Conservation (phyloP, 2,113 vertebrate genomes). For the Sander vitreus region DNA sequence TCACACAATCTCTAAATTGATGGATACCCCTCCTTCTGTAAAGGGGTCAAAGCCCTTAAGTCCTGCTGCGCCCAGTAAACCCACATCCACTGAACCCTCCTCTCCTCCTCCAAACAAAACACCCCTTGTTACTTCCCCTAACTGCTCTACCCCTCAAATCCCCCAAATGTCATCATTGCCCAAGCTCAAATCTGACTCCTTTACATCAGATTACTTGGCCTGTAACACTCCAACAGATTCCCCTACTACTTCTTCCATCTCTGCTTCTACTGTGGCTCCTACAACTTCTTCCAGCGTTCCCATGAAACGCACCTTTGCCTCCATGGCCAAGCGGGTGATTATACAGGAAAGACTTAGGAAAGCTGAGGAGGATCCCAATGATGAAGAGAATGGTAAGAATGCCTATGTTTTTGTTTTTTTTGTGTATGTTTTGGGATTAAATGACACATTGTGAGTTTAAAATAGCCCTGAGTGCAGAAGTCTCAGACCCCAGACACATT, state of each 20-base stretch:
- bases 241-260: not conserved
- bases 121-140: slow-evolving; percentile 32
- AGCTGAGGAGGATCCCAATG: slow-evolving; percentile 66
- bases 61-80: not conserved
- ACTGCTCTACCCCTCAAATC: not conserved
- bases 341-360: slow-evolving; percentile 80
- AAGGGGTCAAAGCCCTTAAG: slow-evolving; percentile 8
- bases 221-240: not conserved
- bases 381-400: slow-evolving; percentile 77
- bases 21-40: slow-evolving; percentile 4
- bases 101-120: not conserved
- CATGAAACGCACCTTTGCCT: slow-evolving; percentile 68
- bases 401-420: not conserved
- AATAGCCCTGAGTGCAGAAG: not conserved
- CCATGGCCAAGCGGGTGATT: slow-evolving; percentile 78
- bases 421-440: not conserved
- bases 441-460: slow-evolving; percentile 2
- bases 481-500: not conserved
- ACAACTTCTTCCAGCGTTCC: slow-evolving; percentile 3
- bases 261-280: not conserved
- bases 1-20: not conserved
- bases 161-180: slow-evolving; percentile 20
- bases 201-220: not conserved
- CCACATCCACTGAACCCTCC: not conserved
- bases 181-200: slow-evolving; percentile 9